A percentile compares a stretch with the other conserved stretches of the same genome.
These are phyloP conservation scores for Tamandua tetradactyla DNA, from an alignment of 2,797 vertebrate genomes.

Conservation along the genomic window DNA sequence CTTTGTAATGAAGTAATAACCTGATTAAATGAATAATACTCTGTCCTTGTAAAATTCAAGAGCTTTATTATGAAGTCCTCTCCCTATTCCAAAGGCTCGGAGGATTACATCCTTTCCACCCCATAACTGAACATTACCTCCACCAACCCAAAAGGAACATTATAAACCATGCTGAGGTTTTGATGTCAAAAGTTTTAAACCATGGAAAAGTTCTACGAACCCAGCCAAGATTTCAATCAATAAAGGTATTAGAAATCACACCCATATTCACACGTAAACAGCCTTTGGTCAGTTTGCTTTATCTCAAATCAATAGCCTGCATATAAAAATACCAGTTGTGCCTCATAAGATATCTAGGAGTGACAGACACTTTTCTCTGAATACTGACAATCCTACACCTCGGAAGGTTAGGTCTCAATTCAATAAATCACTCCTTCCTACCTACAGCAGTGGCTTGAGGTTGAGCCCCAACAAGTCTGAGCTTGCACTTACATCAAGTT, in stretches of 20 bases:
- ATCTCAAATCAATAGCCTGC: background rate
- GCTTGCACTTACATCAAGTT: background rate
- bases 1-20: background rate
- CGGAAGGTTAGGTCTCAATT: background rate
- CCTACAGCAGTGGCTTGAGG: background rate
- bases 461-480: background rate
- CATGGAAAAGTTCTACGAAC: background rate
- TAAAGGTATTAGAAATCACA: background rate
- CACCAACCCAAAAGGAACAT: background rate
- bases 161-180: background rate
- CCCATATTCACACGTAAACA: background rate
- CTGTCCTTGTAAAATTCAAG: conserved; percentile 7
- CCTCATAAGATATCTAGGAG: background rate
- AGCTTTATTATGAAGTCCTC: background rate
- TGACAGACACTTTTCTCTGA: background rate
- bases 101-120: background rate
- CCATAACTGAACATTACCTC: background rate
- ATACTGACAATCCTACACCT: background rate
- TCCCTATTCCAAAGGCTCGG: background rate
- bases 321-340: background rate
- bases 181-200: background rate
- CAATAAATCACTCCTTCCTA: background rate
- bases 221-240: background rate
- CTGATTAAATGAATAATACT: background rate
- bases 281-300: background rate